Conservation (phyloP, 2,113 vertebrate genomes). For the Tringa solitaria region DNA sequence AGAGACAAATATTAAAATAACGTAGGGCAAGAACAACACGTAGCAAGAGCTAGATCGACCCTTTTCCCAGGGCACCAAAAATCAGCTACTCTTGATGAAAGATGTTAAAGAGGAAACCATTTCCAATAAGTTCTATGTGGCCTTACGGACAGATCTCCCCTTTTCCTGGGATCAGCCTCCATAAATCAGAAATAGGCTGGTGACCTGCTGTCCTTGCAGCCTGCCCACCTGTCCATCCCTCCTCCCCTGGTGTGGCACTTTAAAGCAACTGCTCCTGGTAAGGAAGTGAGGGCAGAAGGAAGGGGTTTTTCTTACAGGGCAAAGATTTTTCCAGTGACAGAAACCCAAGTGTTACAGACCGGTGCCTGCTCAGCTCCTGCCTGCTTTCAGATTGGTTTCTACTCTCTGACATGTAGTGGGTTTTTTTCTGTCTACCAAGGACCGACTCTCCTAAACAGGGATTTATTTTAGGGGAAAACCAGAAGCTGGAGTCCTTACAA, state of each 20-base stretch:
- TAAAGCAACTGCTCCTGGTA: background rate
- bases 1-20: background rate
- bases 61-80: background rate
- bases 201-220: background rate
- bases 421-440: background rate
- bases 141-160: background rate
- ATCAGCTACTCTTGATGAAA: background rate
- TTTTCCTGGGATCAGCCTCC: background rate
- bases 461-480: background rate
- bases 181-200: background rate
- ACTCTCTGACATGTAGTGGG: background rate
- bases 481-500: background rate
- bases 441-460: background rate
- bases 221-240: background rate
- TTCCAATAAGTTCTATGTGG: background rate
- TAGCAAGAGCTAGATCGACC: fast-evolving
- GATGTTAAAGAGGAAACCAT: background rate
- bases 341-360: background rate
- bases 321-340: background rate
- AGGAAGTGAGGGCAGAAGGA: background rate
- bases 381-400: background rate
- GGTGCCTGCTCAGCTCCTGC: background rate
- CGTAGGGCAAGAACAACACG: fast-evolving
- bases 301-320: background rate
- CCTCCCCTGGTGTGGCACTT: background rate